phyloP scores from a whole-genome alignment of 2,797 vertebrate genomes.

The Neosalanx taihuensis region DNA sequence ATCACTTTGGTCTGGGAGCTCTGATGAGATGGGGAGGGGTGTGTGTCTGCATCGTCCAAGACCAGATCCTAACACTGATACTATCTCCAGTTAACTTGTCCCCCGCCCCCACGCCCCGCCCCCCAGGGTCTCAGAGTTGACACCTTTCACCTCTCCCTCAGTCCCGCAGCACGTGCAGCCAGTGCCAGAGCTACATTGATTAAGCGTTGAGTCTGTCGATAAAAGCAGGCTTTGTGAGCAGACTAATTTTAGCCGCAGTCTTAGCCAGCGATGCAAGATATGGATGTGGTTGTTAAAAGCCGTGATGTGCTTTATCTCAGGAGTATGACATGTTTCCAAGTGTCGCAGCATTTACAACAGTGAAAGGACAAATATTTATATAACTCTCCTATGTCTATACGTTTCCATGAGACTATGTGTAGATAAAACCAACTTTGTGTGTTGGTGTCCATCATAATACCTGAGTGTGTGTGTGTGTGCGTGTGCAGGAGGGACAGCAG shows the following conservation, averaged over 20 bases:
- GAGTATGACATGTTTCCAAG: slow-evolving; percentile 29
- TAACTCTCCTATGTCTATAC: background rate
- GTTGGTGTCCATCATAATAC: background rate
- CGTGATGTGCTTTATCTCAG: slow-evolving; percentile 59
- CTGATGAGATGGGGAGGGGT: background rate
- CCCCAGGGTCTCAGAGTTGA: slow-evolving; percentile 48
- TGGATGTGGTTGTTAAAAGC: slow-evolving; percentile 63
- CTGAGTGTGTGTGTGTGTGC: slow-evolving; percentile 12
- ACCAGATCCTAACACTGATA: slow-evolving; percentile 27
- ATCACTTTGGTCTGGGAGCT: background rate
- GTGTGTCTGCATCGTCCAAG: background rate
- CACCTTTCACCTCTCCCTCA: slow-evolving; percentile 22
- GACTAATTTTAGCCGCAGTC: slow-evolving; percentile 65
- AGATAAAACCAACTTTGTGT: background rate
- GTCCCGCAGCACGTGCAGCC: slow-evolving; percentile 61
- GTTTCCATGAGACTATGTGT: too few relatives aligned
- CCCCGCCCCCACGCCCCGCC: slow-evolving; percentile 34
- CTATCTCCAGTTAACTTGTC: slow-evolving; percentile 50
- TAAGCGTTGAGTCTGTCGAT: slow-evolving; percentile 51
- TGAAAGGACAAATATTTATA: background rate
- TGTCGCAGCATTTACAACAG: background rate
- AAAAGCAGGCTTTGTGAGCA: slow-evolving; percentile 55
- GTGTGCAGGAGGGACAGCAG: slow-evolving; percentile 92
- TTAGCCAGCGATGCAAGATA: slow-evolving; percentile 57
- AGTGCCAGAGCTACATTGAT: slow-evolving; percentile 61